Evolutionary conservation across 2,888 invertebrate genomes (phyloP), one percentile per base, ranked within the genome.

Genomic region (Steromphala cineraria): DNA sequence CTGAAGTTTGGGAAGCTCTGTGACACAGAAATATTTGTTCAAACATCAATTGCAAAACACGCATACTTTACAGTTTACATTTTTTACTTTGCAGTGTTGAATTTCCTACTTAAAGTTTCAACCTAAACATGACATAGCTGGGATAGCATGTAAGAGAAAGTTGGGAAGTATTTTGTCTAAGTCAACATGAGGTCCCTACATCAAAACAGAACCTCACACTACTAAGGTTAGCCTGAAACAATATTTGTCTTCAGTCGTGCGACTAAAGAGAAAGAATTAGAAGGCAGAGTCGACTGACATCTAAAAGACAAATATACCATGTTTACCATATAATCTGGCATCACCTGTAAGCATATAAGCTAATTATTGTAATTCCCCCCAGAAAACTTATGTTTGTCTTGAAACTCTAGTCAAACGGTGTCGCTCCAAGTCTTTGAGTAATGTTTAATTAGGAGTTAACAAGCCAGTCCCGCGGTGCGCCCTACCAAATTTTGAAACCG

Each of bases 381-480:
- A 19, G 71, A 71, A 31, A 40, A 71, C 36, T 15, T 36, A 15
- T 71, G 40, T 71, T 71, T 71, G 28, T 31, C 36, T 71, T 71
- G 71, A 71, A 71, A 71, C 71, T 36, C 19, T 19, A 71, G 71
- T 71, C 71, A 36, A 71, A 31, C 71, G 40, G n/a, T 71, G 28
- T 31, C 31, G 10, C 36, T 19, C 71, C 19, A 31, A 31, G 31
- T 71, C 31, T 31, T 71, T 71, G 71, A 71, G 71, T 71, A 71
- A 19, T 40, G 71, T 36, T 71, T 71, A 31, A 71, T 71, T 71
- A 71, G 71, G 71, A 28, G 71, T n/a, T 71, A 31, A 71, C 71
- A 71, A 71, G 71, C 19, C 28, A 19, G 40, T 19, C 36, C 28
- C 36, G 71, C 40, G 19, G 24, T 19, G 36, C 19, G 31, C 19